Evolutionary conservation across 2,797 vertebrate genomes (phyloP), one percentile per base, ranked within the genome.

Genomic region (Anguilla pacifica): DNA sequence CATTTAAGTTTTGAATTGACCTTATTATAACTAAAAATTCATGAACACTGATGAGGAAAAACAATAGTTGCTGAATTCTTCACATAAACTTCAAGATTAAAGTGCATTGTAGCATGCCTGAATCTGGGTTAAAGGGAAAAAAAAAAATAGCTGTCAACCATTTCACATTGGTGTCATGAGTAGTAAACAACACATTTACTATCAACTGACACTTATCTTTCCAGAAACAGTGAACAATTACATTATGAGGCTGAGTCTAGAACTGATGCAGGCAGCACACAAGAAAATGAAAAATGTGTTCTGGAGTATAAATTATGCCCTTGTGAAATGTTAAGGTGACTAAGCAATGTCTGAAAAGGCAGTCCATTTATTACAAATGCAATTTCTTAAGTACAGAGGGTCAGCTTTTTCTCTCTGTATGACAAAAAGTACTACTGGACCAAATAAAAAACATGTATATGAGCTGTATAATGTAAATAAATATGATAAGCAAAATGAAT

Each of bases 401-500:
- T 84, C 92, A 94, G 90, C 90, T 91, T 89, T 91, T 87, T 90
- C 72, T 51, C 22, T 77, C 25, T 79, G 51, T 72, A 89, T 83
- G 84, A 88, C 86, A 88, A 86, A 86, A 86, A 89, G 59, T n/a
- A 46, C 64, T 53, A 53, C 86, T 87, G 93, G 93, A 94, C 93
- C 92, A 93, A 95, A 94, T 95, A 94, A 94, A 88, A 46, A 90
- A 93, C 91, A 93, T 94, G 94, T 89, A 49, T 57, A 85, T 79
- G 83, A 51, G 57, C 83, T 87, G 86, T 87, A 90, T 88, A 91
- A 93, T 95, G 95, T 86, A 93, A 91, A 96, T 95, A 95, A 96
- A 96, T 95, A 95, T 95, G 92, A 94, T 93, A 94, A 88, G 59
- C 90, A 90, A 88, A 90, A 96, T 96, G 94, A 96, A 96, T 96